These are phyloP conservation scores for Lasioglossum pauxillum DNA, from an alignment of 2,888 invertebrate genomes.

Conservation along the genomic window DNA sequence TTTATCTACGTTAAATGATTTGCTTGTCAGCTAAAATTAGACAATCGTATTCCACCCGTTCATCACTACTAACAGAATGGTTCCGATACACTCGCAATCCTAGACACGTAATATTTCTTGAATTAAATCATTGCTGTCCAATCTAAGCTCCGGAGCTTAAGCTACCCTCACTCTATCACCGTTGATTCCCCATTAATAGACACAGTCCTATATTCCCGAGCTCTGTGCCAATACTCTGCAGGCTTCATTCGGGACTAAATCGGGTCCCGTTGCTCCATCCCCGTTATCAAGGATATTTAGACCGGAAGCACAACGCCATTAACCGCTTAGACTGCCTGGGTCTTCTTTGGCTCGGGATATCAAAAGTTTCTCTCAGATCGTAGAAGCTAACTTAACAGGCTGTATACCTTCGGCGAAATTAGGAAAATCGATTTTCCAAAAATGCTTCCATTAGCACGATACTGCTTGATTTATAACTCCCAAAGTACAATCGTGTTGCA, in stretches of 20 bases:
- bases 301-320: not conserved
- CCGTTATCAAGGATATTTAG: conserved; percentile 1
- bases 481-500: too few relatives aligned
- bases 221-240: not conserved
- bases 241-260: conserved; percentile 4
- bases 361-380: not conserved
- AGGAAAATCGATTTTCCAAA: too few relatives aligned
- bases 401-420: too few relatives aligned
- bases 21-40: not conserved
- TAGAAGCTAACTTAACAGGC: not conserved
- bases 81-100: not conserved
- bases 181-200: conserved; percentile 5
- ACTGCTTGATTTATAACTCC: too few relatives aligned
- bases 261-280: not conserved
- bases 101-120: conserved; percentile 4
- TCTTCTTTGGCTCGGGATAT: not conserved
- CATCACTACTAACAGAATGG: not conserved
- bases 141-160: not conserved
- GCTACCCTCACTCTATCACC: conserved; percentile 4
- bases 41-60: not conserved
- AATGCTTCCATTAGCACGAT: too few relatives aligned
- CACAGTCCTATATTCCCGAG: not conserved
- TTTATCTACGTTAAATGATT: not conserved
- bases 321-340: not conserved
- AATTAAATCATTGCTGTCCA: conserved; percentile 8